phyloP scores from a whole-genome alignment of 1,140 invertebrate genomes.

The Drosophila persimilis region DNA sequence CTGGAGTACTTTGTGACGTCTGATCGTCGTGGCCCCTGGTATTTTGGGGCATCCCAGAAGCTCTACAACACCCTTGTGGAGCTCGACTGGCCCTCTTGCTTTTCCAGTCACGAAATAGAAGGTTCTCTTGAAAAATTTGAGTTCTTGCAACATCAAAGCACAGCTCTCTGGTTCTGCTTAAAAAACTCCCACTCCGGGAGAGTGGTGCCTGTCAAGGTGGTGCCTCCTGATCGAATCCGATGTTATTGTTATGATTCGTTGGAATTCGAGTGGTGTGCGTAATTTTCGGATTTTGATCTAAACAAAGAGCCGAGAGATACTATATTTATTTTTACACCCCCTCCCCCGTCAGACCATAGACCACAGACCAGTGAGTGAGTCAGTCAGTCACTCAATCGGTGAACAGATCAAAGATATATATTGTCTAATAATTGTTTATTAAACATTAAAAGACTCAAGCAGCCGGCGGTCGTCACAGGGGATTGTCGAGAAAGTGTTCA shows the following conservation, averaged over 20 bases:
- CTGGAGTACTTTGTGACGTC: too few relatives aligned
- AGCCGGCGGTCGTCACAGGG: conserved; percentile 52
- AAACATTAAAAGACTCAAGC: conserved; percentile 71
- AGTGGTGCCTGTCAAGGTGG: conserved; percentile 33
- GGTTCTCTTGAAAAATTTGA: neutral
- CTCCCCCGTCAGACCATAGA: neutral
- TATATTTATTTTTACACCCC: conserved; percentile 63
- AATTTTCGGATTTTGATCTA: conserved; percentile 49
- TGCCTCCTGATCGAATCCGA: conserved; percentile 60
- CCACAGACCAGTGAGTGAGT: conserved; percentile 9
- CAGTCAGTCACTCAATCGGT: conserved; percentile 38
- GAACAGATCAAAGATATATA: conserved; percentile 48
- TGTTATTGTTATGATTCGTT: conserved; percentile 80
- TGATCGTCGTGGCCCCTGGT: too few relatives aligned
- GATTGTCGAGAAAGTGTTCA: conserved; percentile 52
- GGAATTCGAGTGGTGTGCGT: conserved; percentile 63
- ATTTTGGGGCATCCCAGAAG: too few relatives aligned
- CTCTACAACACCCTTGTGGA: too few relatives aligned
- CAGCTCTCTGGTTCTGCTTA: too few relatives aligned
- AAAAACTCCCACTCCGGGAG: conserved; percentile 1
- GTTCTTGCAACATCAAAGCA: conserved; percentile 31
- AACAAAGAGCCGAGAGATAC: conserved; percentile 48
- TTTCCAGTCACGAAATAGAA: conserved; percentile 4
- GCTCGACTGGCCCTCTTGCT: too few relatives aligned
- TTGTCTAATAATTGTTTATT: conserved; percentile 81